These are phyloP conservation scores for Rutilus rutilus DNA, from an alignment of 2,113 vertebrate species.

Conservation along the genomic window DNA sequence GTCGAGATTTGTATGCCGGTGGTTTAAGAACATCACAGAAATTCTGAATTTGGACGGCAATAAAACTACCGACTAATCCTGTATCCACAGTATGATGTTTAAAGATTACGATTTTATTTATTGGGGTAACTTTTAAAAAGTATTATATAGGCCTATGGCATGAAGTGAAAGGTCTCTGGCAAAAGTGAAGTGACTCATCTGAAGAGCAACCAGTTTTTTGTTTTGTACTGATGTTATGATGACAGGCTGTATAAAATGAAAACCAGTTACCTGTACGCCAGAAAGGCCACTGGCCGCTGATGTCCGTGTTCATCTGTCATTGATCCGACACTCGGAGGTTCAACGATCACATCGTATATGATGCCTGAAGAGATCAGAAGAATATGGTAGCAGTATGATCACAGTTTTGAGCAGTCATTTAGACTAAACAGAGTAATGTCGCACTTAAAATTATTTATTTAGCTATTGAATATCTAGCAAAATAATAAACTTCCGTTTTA, in stretches of 20 bases:
- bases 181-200: background rate
- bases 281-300: slow-evolving; percentile 94
- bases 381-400: background rate
- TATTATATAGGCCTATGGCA: too few relatives aligned
- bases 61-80: too few relatives aligned
- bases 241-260: background rate
- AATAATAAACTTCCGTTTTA: background rate
- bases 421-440: background rate
- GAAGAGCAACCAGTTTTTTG: background rate
- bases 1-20: too few relatives aligned
- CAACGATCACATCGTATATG: slow-evolving; percentile 99
- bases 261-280: slow-evolving; percentile 89
- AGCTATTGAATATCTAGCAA: background rate
- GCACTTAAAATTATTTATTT: background rate
- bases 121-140: too few relatives aligned
- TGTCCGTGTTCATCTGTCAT: slow-evolving; percentile 99
- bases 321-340: slow-evolving; percentile 96
- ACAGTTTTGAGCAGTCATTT: background rate
- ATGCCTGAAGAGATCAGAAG: slow-evolving; percentile 79
- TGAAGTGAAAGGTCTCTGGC: background rate
- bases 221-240: background rate
- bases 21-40: too few relatives aligned
- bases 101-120: too few relatives aligned
- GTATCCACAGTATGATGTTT: too few relatives aligned
- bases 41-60: too few relatives aligned